Evolutionary conservation across 2,113 vertebrate genomes (phyloP), one percentile per base, ranked within the genome.

Genomic region (Elgaria multicarinata): DNA sequence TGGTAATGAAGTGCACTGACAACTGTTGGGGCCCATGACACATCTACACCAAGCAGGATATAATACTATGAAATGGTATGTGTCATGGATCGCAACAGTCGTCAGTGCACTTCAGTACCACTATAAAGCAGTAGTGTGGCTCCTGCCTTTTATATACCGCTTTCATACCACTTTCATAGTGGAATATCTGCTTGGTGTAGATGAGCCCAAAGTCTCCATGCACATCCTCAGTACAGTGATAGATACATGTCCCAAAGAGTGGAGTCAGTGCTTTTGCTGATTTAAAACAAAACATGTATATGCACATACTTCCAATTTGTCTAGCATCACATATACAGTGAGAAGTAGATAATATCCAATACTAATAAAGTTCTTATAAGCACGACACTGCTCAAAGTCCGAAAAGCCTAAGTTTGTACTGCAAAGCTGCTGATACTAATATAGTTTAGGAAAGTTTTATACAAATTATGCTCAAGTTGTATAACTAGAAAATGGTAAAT

Each of bases 281-380:
- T 80, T 80, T 24, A 80, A 36, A 53, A 28, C 26, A 28, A 67
- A 67, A 22, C 50, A 69, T 66, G 2, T 18, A 9, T 42, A 76
- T 83, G 12, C 44, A 13, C 39, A 28, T 20, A 18, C 18, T 36
- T 80, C 78, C 44, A 44, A 6, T n/a, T 84, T 69, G 66, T 69
- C 31, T 71, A 31, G 31, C 44, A 71, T 16, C 24, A 1, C 22
- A 36, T 24, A 18, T n/a, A 69, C 50, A 8, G 44, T 20, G 16
- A 22, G 26, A 64, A 64, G 36, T 39, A 67, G 6, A 33, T 53
- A 33, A 69, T 66, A 62, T 82, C 67, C 80, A 18, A 85, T 10
- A 3, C 20, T 66, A 86, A 93, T 80, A 53, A 85, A 36, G 67
- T 91, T 90, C 87, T 87, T 79, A 33, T 86, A 64, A 84, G 85